Conservation (phyloP, 2,113 vertebrate genomes). For the Pteronura brasiliensis region DNA sequence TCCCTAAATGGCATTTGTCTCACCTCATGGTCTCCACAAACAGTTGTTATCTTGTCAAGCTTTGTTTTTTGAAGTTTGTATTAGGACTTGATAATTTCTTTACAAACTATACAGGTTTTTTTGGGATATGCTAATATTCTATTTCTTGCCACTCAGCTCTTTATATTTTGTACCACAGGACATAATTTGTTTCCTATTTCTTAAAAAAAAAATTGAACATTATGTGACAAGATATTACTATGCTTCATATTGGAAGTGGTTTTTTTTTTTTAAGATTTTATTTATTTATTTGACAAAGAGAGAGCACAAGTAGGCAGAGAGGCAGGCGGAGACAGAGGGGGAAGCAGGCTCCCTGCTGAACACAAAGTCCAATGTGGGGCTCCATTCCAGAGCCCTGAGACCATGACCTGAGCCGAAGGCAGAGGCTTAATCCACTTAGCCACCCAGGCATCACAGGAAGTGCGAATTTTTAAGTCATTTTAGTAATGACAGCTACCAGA, state of each 20-base stretch:
- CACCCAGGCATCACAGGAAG: not conserved
- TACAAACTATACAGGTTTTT: not conserved
- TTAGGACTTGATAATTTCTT: not conserved
- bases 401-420: too few relatives aligned
- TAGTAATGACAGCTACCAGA: not conserved
- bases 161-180: not conserved
- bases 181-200: not conserved
- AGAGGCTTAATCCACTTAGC: too few relatives aligned
- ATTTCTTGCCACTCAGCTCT: not conserved
- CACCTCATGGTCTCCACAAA: not conserved
- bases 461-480: conserved; percentile 27
- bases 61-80: not conserved
- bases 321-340: too few relatives aligned
- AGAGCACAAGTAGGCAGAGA: too few relatives aligned
- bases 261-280: not conserved
- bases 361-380: too few relatives aligned
- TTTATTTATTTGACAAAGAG: too few relatives aligned
- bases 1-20: not conserved
- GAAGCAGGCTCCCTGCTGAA: too few relatives aligned
- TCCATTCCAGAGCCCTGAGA: too few relatives aligned
- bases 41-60: not conserved
- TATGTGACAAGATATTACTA: not conserved
- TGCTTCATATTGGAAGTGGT: not conserved
- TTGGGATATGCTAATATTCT: not conserved
- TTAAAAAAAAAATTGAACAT: not conserved